These are phyloP conservation scores for Anas platyrhynchos DNA, from an alignment of 2,113 vertebrate genomes.

Conservation along the genomic window DNA sequence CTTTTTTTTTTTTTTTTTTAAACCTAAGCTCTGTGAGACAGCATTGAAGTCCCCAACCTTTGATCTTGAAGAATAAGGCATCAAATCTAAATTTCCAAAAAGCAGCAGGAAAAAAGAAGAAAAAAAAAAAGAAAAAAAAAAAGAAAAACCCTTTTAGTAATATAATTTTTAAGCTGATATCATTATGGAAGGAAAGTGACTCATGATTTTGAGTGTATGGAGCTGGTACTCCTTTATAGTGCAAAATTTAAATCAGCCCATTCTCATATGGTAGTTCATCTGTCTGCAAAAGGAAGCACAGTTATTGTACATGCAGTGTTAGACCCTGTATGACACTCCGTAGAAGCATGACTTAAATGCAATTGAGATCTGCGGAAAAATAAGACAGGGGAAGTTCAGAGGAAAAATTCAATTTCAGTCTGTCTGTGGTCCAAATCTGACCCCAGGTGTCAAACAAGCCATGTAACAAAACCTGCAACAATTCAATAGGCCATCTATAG, in stretches of 20 bases:
- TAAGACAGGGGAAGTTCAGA: neutral
- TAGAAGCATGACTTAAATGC: neutral
- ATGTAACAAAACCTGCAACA: conserved; percentile 3
- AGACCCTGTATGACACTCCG: neutral
- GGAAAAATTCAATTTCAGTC: conserved; percentile 42
- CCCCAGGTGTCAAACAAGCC: neutral
- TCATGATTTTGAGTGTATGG: neutral
- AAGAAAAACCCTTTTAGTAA: neutral
- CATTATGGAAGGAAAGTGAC: neutral
- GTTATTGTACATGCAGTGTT: neutral
- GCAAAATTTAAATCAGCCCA: conserved; percentile 9
- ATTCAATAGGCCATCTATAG: neutral
- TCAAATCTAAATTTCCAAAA: neutral
- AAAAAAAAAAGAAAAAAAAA: neutral
- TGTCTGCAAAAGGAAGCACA: neutral
- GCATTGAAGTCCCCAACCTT: neutral
- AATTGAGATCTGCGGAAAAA: neutral
- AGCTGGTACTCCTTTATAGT: neutral
- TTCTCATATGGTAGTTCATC: neutral
- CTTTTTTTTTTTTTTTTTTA: neutral
- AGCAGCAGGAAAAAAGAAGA: neutral
- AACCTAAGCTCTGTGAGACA: neutral
- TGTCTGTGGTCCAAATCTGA: neutral
- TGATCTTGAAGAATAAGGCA: neutral
- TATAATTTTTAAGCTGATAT: neutral